Base-by-base conservation (phyloP, 2,113 vertebrate genomes). In the Drymodes brunneopygia region DNA sequence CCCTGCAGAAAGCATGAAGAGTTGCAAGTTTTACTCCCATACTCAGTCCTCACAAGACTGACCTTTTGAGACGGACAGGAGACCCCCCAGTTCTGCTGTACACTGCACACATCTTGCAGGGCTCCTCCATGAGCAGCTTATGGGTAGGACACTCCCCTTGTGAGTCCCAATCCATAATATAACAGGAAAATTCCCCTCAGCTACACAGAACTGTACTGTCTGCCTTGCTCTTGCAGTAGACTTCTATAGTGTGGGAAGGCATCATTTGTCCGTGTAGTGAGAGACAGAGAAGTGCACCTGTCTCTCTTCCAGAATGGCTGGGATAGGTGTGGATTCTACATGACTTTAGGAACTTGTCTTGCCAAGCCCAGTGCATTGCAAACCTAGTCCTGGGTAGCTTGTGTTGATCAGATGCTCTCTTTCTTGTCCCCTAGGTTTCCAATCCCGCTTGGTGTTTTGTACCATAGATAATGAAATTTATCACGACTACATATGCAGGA, bases 401-500 rank as follows among this genome's bases (percentile, higher is more conserved):
- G 28, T 42, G 20, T 23, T 91, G 38, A 86, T 36, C 47, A 82
- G 40, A 48, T 71, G 8, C 18, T 67, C 25, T 96, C 29, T 16
- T 61, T 36, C 25, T 29, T 86, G 45, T 64, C 35, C 60, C 82
- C 36, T 62, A 99, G 99, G 99, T 73, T 99, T 98, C 96, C 99
- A 99, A 72, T 97, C 99, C 5, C 99, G 99, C 8, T 91, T 95
- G 53, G 99, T 99, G 56, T 99, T 99, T 97, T 99, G 99, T 86
- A 98, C 98, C 86, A 96, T 98, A 7, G 99, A 99, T 95, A 98
- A 98, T 12, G 99, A 99, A 97, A 97, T 97, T 70, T 99, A 99
- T 72, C 98, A 99, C 0, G 99, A 99, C 89, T 98, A 98, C 47
- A 97, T 99, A 96, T 99, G 99, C 90, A 98, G 97, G 33, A 97